phyloP scores from a whole-genome alignment of 2,797 vertebrate genomes.

The Liasis olivaceus region DNA sequence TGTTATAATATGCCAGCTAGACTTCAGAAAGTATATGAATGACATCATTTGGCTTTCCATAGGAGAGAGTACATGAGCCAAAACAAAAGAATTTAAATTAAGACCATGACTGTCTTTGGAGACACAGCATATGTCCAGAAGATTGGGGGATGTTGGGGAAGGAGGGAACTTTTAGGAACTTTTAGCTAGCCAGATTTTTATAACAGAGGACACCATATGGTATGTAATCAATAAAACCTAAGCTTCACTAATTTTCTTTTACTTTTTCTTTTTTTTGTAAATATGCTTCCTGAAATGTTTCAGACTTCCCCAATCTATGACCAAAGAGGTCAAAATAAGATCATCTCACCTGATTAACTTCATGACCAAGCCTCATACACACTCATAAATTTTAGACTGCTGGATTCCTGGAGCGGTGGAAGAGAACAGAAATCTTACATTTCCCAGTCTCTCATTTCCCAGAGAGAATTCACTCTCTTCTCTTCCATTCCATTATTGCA shows the following conservation, averaged over 20 bases:
- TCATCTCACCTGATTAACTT: conserved; percentile 3
- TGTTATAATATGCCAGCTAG: neutral
- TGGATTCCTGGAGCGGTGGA: conserved; percentile 11
- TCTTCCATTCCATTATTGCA: conserved; percentile 18
- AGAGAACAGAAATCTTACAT: neutral
- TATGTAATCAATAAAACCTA: conserved; percentile 11
- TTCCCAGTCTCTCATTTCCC: no score
- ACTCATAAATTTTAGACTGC: conserved; percentile 7
- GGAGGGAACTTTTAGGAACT: neutral
- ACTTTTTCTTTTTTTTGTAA: neutral
- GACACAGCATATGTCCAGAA: neutral
- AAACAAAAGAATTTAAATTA: conserved; percentile 17
- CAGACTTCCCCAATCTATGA: neutral
- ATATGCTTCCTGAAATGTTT: conserved; percentile 1
- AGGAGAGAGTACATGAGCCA: neutral
- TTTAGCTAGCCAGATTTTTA: conserved; percentile 29
- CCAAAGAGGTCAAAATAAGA: neutral
- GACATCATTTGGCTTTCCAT: conserved; percentile 26
- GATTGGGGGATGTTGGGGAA: neutral
- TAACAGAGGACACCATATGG: neutral
- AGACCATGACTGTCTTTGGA: conserved; percentile 19
- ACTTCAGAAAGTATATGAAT: conserved; percentile 18
- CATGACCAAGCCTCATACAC: neutral
- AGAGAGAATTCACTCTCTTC: no score
- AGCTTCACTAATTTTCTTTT: neutral